phyloP scores from a whole-genome alignment of 2,797 vertebrate genomes.

The Thamnophis elegans region DNA sequence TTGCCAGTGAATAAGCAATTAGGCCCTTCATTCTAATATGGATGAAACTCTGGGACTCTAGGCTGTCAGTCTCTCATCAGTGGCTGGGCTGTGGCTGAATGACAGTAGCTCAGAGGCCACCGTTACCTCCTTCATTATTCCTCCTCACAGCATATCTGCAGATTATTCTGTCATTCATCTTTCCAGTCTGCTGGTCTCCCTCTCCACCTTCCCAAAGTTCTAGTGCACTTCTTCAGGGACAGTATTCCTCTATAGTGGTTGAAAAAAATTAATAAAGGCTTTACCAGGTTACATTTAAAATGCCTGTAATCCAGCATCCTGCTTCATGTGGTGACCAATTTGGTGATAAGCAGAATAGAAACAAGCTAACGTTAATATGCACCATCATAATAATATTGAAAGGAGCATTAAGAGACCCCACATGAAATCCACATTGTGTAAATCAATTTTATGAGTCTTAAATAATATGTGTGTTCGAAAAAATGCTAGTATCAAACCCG shows the following conservation, averaged over 20 bases:
- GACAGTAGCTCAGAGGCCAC: neutral
- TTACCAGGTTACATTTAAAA: neutral
- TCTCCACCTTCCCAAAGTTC: neutral
- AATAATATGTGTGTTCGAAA: neutral
- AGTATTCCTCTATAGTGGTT: neutral
- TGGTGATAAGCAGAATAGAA: neutral
- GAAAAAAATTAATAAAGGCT: neutral
- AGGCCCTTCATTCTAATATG: neutral
- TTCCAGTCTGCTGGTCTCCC: neutral
- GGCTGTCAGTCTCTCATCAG: neutral
- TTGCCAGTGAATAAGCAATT: neutral
- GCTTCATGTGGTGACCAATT: neutral
- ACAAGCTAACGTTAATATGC: neutral
- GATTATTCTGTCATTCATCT: neutral
- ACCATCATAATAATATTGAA: neutral
- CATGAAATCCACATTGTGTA: neutral
- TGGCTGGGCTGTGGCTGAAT: neutral
- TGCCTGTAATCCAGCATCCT: neutral
- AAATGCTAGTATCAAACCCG: neutral
- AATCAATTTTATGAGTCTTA: neutral
- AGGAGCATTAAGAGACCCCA: neutral
- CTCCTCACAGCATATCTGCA: neutral
- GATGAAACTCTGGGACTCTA: neutral
- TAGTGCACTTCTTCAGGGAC: neutral
- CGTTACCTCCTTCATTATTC: neutral